Evolutionary conservation across 1,140 invertebrate species (phyloP).

Genomic region (Zophobas atratus): DNA sequence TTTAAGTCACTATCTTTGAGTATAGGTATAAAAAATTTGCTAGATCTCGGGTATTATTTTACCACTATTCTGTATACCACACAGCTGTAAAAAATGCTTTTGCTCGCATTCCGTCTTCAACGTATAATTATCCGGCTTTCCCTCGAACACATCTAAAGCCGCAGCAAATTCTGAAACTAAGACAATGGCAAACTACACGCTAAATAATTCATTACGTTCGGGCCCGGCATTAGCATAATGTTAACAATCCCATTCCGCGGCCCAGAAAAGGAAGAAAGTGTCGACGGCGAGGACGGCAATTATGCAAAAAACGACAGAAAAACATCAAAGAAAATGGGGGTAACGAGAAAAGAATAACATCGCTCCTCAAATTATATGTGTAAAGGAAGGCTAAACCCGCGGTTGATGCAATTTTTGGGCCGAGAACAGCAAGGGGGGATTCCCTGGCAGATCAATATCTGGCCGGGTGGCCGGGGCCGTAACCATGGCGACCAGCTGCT

Average conservation of each 20-base stretch:
- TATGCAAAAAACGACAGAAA: slow-evolving; percentile 47
- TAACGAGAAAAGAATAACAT: slow-evolving; percentile 60
- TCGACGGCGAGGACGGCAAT: slow-evolving; percentile 11
- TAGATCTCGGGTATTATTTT: too few relatives aligned
- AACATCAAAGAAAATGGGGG: slow-evolving; percentile 57
- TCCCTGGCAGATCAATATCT: slow-evolving; percentile 67
- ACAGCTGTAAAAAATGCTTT: too few relatives aligned
- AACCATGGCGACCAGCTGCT: slow-evolving; percentile 66
- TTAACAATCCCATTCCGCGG: slow-evolving; percentile 33
- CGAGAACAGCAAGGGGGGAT: slow-evolving; percentile 53
- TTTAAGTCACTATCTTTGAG: too few relatives aligned
- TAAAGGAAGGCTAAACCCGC: slow-evolving; percentile 55
- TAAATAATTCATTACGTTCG: slow-evolving; percentile 27
- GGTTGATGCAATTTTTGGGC: slow-evolving; percentile 61
- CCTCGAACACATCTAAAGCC: too few relatives aligned
- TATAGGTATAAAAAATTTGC: too few relatives aligned
- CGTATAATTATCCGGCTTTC: too few relatives aligned
- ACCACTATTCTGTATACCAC: too few relatives aligned
- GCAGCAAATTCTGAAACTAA: too few relatives aligned
- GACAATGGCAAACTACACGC: not conserved
- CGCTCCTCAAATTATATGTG: slow-evolving; percentile 54
- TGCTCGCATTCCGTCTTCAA: too few relatives aligned
- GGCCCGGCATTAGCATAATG: slow-evolving; percentile 31
- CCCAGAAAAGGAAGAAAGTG: slow-evolving; percentile 35
- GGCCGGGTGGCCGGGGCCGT: slow-evolving; percentile 62